phyloP scores from a whole-genome alignment of 2,797 vertebrate species.

The Valencia hispanica region DNA sequence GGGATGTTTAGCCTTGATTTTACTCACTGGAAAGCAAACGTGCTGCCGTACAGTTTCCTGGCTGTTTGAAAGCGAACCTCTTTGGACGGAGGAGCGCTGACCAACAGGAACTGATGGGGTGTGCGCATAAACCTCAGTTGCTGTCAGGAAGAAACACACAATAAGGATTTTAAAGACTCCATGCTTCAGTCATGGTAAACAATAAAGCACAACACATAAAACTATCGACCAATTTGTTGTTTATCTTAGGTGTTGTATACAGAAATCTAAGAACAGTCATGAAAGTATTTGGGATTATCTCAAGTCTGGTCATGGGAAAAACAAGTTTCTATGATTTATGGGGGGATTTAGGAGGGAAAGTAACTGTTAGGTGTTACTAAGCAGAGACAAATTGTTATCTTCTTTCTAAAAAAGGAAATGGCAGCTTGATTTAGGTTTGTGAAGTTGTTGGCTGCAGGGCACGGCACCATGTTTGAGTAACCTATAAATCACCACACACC shows the following conservation, averaged over 20 bases:
- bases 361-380: neutral
- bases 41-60: conserved; percentile 94
- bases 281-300: neutral
- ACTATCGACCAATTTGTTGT: neutral
- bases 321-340: neutral
- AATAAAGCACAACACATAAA: neutral
- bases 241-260: neutral
- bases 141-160: conserved; percentile 72
- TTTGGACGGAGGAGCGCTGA: conserved; percentile 96
- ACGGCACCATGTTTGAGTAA: too few relatives aligned
- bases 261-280: neutral
- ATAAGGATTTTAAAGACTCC: neutral
- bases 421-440: too few relatives aligned
- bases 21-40: conserved; percentile 97
- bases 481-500: too few relatives aligned
- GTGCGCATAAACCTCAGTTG: conserved; percentile 99
- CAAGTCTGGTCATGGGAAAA: too few relatives aligned
- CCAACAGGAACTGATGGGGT: conserved; percentile 96
- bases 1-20: neutral
- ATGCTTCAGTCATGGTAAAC: neutral
- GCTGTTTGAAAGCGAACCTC: conserved; percentile 93
- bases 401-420: too few relatives aligned
- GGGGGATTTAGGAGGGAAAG: neutral
- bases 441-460: too few relatives aligned
- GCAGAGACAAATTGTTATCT: neutral